phyloP scores from a whole-genome alignment of 2,888 invertebrate genomes.

The Ophion ventricosus region DNA sequence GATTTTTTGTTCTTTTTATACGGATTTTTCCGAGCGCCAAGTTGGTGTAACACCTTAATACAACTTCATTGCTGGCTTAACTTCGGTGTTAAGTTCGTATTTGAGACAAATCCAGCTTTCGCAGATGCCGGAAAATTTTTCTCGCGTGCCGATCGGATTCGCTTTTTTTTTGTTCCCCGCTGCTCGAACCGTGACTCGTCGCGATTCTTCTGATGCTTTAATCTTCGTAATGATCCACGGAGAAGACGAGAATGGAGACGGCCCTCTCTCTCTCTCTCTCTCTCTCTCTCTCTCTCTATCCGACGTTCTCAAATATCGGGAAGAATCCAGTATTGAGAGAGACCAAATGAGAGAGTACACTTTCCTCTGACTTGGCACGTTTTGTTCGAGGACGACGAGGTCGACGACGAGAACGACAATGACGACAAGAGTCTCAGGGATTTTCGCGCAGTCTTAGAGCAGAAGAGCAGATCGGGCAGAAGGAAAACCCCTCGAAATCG shows the following conservation, averaged over 20 bases:
- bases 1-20: too few species aligned
- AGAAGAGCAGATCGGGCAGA: conserved; percentile 28
- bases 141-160: neutral
- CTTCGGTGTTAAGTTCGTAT: too few species aligned
- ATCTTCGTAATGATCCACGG: conserved; percentile 54
- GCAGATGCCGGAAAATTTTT: too few species aligned
- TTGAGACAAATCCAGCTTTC: too few species aligned
- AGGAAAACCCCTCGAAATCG: conserved; percentile 68
- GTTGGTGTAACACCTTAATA: too few species aligned
- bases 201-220: conserved; percentile 45
- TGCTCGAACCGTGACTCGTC: neutral
- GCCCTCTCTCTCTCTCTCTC: conserved; percentile 13
- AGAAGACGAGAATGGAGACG: conserved; percentile 5
- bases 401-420: conserved; percentile 21
- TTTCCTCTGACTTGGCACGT: conserved; percentile 17
- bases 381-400: conserved; percentile 17
- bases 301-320: conserved; percentile 23
- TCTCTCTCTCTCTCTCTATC: neutral
- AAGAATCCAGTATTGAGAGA: conserved; percentile 21
- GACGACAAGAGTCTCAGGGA: conserved; percentile 47
- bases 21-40: too few species aligned
- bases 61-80: too few species aligned
- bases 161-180: neutral
- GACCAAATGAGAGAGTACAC: conserved; percentile 2
- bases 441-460: conserved; percentile 44